Percentiles rank a stretch among this genome's conserved stretches.
phyloP scores from a whole-genome alignment of 2,113 vertebrate genomes.

The Penelope pileata region DNA sequence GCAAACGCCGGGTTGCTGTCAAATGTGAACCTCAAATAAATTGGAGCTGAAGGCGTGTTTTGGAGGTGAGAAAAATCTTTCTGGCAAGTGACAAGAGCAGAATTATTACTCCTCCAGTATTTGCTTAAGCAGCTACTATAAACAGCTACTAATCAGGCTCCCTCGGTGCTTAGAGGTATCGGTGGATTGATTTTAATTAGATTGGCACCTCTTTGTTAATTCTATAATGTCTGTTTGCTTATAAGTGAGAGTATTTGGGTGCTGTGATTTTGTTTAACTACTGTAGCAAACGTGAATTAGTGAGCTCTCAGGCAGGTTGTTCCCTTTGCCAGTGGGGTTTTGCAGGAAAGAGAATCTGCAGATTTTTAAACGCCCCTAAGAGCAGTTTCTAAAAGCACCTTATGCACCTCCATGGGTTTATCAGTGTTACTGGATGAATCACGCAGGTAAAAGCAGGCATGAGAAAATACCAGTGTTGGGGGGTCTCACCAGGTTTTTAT shows the following conservation, averaged over 20 bases:
- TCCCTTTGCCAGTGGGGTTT: neutral
- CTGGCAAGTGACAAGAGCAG: neutral
- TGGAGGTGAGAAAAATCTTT: conserved; percentile 7
- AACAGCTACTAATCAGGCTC: conserved; percentile 48
- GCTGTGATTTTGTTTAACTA: neutral
- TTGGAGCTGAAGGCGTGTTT: neutral
- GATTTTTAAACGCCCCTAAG: neutral
- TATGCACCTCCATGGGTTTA: neutral
- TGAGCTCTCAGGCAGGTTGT: neutral
- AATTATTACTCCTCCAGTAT: conserved; percentile 19
- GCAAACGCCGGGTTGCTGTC: neutral
- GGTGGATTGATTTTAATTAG: conserved; percentile 54
- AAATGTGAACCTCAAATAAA: neutral
- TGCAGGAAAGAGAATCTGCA: neutral
- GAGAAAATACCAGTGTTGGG: neutral
- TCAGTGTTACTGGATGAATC: neutral
- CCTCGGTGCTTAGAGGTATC: neutral
- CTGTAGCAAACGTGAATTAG: neutral
- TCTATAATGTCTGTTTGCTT: conserved; percentile 29
- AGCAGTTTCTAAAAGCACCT: neutral
- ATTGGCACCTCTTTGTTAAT: conserved; percentile 50
- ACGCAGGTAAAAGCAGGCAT: neutral
- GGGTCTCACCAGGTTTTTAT: neutral
- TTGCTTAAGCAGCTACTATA: conserved; percentile 46
- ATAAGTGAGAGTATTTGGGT: conserved; percentile 12